A percentile compares a stretch with the other conserved stretches of the same genome.
These are phyloP conservation scores for Scopus umbretta DNA, from an alignment of 2,113 vertebrate genomes.

Conservation along the genomic window DNA sequence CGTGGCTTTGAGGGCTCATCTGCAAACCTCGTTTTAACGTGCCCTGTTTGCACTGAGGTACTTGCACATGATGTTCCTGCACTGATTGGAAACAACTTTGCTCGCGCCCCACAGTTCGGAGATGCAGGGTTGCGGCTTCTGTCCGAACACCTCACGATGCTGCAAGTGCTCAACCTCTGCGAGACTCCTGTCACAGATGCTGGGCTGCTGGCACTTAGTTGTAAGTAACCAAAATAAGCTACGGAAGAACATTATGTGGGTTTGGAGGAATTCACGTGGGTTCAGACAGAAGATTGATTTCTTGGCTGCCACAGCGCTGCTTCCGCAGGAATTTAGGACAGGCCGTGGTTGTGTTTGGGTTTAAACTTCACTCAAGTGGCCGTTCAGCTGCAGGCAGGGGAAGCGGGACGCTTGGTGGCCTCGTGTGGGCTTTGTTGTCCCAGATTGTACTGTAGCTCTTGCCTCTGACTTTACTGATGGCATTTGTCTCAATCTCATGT, in stretches of 20 bases:
- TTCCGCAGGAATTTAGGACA: background rate
- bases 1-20: background rate
- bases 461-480: background rate
- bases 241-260: accelerated
- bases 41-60: background rate
- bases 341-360: background rate
- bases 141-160: slow-evolving; percentile 95
- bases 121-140: slow-evolving; percentile 93
- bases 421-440: background rate
- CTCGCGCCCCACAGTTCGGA: slow-evolving; percentile 80
- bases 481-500: accelerated
- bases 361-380: background rate
- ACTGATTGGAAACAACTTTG: background rate
- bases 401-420: background rate
- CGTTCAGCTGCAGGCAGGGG: background rate
- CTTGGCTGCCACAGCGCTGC: background rate
- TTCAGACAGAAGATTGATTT: background rate
- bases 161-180: slow-evolving; percentile 97
- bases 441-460: accelerated
- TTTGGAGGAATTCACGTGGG: accelerated
- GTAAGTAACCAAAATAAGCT: slow-evolving; percentile 73
- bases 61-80: accelerated
- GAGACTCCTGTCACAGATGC: slow-evolving; percentile 97
- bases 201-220: slow-evolving; percentile 93
- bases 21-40: accelerated